A percentile compares a stretch with the other conserved stretches of the same genome.
Conservation (phyloP, 2,797 vertebrate species). For the Crax fasciolata region DNA sequence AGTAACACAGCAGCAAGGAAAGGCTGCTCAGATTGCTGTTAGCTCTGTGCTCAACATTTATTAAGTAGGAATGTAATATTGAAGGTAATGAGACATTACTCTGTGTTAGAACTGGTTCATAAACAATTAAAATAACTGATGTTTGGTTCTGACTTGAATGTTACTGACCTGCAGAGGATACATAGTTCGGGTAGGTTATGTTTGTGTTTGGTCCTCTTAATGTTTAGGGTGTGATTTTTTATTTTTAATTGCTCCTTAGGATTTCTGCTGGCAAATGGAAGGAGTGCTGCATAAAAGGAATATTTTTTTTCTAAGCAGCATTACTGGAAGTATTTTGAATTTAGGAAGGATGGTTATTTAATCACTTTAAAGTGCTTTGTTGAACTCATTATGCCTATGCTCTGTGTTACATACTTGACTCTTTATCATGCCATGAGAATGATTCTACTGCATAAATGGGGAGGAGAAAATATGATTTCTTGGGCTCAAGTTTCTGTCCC, state of each 20-base stretch:
- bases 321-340: slow-evolving; percentile 40
- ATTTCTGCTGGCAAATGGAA: not conserved
- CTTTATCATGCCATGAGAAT: not conserved
- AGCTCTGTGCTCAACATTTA: slow-evolving; percentile 9
- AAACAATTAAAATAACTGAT: slow-evolving; percentile 12
- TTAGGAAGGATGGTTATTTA: slow-evolving; percentile 49
- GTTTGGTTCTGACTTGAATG: not conserved
- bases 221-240: not conserved
- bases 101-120: not conserved
- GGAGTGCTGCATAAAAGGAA: not conserved
- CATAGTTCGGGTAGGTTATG: not conserved
- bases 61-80: not conserved
- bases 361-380: slow-evolving; percentile 25
- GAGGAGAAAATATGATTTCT: not conserved
- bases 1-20: not conserved
- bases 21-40: not conserved
- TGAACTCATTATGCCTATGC: not conserved
- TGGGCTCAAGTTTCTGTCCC: not conserved
- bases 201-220: not conserved
- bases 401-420: not conserved
- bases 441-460: not conserved
- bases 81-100: not conserved
- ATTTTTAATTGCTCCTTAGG: not conserved
- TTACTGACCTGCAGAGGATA: not conserved
- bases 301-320: not conserved